Evolutionary conservation across 1,140 invertebrate species (phyloP).

Genomic region (Orussus abietinus): DNA sequence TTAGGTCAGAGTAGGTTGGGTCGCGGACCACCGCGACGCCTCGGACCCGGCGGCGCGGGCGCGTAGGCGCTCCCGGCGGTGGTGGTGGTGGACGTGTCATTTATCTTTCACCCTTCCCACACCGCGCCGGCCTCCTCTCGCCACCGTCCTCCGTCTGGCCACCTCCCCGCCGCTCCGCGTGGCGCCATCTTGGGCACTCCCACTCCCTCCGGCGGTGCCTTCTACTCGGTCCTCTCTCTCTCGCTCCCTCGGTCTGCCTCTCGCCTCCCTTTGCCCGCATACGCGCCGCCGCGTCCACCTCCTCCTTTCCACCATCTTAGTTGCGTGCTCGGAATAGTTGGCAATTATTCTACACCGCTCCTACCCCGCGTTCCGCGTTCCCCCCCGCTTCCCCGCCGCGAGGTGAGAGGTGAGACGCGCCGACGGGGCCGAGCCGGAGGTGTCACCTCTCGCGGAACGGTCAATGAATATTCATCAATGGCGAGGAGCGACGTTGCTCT

Average conservation of each 20-base stretch:
- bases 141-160: slow-evolving; percentile 21
- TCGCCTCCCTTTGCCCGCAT: not conserved
- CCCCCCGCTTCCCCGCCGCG: slow-evolving; percentile 2
- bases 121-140: slow-evolving; percentile 11
- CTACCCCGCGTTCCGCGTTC: slow-evolving; percentile 11
- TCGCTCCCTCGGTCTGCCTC: slow-evolving; percentile 6
- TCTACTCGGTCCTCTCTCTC: slow-evolving; percentile 15
- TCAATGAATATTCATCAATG: slow-evolving; percentile 23
- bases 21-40: not conserved
- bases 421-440: not conserved
- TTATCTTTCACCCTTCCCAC: slow-evolving; percentile 50
- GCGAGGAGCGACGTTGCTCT: slow-evolving; percentile 12
- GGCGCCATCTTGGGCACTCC: slow-evolving; percentile 47
- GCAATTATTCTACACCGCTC: slow-evolving; percentile 35
- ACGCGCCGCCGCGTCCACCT: not conserved
- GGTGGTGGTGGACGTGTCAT: slow-evolving; percentile 49
- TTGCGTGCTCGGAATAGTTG: slow-evolving; percentile 38
- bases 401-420: not conserved
- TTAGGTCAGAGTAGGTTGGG: too few relatives aligned
- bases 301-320: slow-evolving; percentile 16
- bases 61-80: slow-evolving; percentile 21
- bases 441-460: too few relatives aligned
- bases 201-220: slow-evolving; percentile 29
- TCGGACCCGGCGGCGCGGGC: not conserved
- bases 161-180: slow-evolving; percentile 18